Base-by-base conservation (phyloP, 2,113 vertebrate species). In the Seriola rivoliana region DNA sequence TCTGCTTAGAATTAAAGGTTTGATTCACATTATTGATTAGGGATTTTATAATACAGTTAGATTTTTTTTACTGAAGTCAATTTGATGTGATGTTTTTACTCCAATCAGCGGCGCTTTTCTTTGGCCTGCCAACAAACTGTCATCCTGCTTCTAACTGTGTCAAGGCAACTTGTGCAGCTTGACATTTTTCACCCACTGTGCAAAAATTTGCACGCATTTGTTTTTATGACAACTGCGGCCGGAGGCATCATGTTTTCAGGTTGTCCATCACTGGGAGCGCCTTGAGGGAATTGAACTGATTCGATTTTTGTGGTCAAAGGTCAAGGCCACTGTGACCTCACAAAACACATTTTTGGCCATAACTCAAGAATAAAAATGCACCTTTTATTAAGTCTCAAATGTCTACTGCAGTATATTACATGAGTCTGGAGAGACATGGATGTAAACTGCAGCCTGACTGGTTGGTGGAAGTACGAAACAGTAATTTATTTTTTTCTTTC, bases 181-280 rank as follows among this genome's bases (percentile, higher is more conserved):
- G 3, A n/a, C 78, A 8, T 25, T 70, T 71, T 71, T 19, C 65
- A 50, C 57, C 52, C 34, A 21, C 0, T 0, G 14, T 11, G 54
- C 40, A 59, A 60, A 82, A 7, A 78, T 59, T 38, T 65, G 58
- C 50, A 44, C 40, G 1, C 36, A 2, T 72, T 73, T 42, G 34
- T 78, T 74, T 84, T 34, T 42, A 8, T 9, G 40, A 42, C 40
- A 42, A 8, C 40, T 42, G 38, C 8, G 38, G 5, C 38, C 38
- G 8, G 38, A 38, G 38, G 38, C 38, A 38, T 38, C 8, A 38
- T 38, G 38, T 5, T 38, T 38, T 38, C 8, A 5, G 5, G 38
- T 38, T 38, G 38, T 38, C 38, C 38, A 38, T 38, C 38, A 38
- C 38, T 7, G 5, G 38, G 38, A 29, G 29, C 2, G 29, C 29